These are phyloP conservation scores for Pimephales promelas DNA, from an alignment of 2,113 vertebrate genomes.

Conservation along the genomic window DNA sequence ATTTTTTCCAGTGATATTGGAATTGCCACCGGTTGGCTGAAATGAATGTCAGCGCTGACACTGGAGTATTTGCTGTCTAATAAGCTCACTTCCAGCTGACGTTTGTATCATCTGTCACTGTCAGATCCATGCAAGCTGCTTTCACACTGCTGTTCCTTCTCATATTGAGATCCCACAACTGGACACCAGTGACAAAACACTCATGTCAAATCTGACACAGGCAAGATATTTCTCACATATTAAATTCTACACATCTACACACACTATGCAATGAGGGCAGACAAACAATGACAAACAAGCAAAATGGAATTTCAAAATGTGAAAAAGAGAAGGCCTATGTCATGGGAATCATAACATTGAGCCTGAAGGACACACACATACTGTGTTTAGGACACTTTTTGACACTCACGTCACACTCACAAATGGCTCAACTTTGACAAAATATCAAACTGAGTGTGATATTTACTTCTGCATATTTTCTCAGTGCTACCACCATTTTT, in stretches of 20 bases:
- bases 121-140: not conserved
- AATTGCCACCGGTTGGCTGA: conserved; percentile 17
- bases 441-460: not conserved
- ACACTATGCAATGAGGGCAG: too few relatives aligned
- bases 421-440: not conserved
- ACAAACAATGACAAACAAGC: not conserved
- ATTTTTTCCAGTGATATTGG: conserved; percentile 28
- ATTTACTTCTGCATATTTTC: too few relatives aligned
- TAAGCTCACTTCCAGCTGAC: conserved; percentile 41
- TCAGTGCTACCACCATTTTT: not conserved
- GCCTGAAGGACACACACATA: too few relatives aligned
- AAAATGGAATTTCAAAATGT: not conserved
- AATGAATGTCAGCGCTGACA: conserved; percentile 31
- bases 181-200: conserved; percentile 28
- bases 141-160: conserved; percentile 17
- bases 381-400: not conserved
- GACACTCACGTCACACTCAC: not conserved
- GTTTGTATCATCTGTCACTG: conserved; percentile 38
- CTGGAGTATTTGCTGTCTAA: conserved; percentile 23
- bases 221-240: not conserved
- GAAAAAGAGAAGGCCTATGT: not conserved
- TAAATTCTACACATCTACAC: not conserved
- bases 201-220: not conserved
- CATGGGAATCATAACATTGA: not conserved
- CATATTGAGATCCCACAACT: conserved; percentile 24